Conservation (phyloP, 2,113 vertebrate species). For the Chionomys nivalis region DNA sequence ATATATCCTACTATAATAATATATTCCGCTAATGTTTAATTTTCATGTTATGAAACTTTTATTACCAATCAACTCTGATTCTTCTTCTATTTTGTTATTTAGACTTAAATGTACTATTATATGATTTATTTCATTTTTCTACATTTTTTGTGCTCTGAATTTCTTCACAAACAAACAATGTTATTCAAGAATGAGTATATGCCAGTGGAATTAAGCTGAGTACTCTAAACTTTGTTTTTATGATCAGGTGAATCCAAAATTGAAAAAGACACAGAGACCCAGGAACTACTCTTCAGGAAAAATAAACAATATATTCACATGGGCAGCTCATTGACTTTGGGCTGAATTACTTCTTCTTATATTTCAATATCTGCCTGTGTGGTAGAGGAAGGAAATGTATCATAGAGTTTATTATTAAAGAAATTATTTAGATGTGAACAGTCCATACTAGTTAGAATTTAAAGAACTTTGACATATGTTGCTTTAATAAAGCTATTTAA, state of each 20-base stretch:
- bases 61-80: not conserved
- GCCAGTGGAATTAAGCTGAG: not conserved
- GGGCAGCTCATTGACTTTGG: not conserved
- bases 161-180: accelerated
- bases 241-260: not conserved
- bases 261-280: not conserved
- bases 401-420: not conserved
- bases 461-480: not conserved
- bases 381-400: not conserved
- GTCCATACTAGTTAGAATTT: not conserved
- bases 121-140: not conserved
- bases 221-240: not conserved
- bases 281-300: not conserved
- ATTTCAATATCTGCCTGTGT: not conserved
- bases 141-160: not conserved
- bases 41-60: not conserved
- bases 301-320: not conserved
- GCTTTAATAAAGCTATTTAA: not conserved
- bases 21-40: not conserved
- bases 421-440: not conserved
- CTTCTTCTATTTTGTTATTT: not conserved
- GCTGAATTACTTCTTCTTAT: not conserved
- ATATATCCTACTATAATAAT: not conserved
- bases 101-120: not conserved
- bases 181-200: not conserved